phyloP scores from a whole-genome alignment of 2,797 vertebrate genomes.

The Ceyx erithaca region DNA sequence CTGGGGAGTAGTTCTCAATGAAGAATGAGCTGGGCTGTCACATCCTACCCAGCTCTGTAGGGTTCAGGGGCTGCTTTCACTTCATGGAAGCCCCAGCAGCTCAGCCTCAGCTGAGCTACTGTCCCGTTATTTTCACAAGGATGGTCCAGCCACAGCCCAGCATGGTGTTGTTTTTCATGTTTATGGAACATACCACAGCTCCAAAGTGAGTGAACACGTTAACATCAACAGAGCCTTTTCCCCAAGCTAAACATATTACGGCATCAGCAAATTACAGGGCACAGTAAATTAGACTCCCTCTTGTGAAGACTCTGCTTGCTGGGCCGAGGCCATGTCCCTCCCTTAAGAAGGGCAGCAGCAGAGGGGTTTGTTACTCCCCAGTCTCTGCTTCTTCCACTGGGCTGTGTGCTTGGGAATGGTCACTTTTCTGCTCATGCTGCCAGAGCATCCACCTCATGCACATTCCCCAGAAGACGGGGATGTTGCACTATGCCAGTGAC shows the following conservation, averaged over 20 bases:
- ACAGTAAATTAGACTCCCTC: slow-evolving; percentile 54
- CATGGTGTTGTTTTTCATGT: not conserved
- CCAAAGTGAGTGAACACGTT: not conserved
- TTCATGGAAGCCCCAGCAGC: fast-evolving
- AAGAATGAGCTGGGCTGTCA: not conserved
- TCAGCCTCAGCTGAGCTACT: not conserved
- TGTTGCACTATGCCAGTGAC: not conserved
- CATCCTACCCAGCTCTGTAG: not conserved
- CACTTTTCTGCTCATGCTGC: not conserved
- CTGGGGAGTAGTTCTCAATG: not conserved
- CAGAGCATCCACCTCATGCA: not conserved
- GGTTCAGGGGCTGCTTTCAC: not conserved
- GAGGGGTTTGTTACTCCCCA: not conserved
- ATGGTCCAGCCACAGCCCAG: not conserved
- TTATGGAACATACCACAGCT: not conserved
- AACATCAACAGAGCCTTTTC: slow-evolving; percentile 61
- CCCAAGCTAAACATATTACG: slow-evolving; percentile 53
- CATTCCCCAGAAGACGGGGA: not conserved
- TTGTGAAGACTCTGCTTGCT: not conserved
- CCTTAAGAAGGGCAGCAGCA: not conserved
- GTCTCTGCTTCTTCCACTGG: not conserved
- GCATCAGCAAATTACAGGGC: slow-evolving; percentile 65
- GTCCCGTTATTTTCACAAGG: not conserved
- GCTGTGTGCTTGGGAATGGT: not conserved
- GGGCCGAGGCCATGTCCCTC: not conserved